These are phyloP conservation scores for Amphipoea lucens DNA, from an alignment of 2,888 invertebrate species.

Conservation along the genomic window DNA sequence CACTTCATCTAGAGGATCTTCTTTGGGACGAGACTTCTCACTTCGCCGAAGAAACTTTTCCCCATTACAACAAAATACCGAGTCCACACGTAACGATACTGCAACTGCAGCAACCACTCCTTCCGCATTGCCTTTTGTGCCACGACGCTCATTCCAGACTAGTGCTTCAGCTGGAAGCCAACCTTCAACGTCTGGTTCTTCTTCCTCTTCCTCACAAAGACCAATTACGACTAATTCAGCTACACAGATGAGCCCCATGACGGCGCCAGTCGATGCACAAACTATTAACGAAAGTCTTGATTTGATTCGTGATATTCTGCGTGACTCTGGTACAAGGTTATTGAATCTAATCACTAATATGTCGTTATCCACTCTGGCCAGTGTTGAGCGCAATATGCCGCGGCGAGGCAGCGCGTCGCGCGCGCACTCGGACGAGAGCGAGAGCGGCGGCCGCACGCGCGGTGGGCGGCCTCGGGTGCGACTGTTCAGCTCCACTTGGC, in stretches of 20 bases:
- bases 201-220: conserved; percentile 67
- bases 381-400: conserved; percentile 76
- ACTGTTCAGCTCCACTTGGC: conserved; percentile 74
- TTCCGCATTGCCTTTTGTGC: conserved; percentile 50
- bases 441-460: conserved; percentile 65
- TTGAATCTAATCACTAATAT: conserved; percentile 87
- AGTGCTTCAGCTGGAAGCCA: conserved; percentile 59
- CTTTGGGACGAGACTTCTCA: conserved; percentile 69
- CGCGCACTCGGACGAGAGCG: conserved; percentile 78
- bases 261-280: conserved; percentile 81
- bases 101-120: conserved; percentile 48
- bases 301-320: conserved; percentile 85
- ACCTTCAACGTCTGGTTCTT: conserved; percentile 69
- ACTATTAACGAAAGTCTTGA: conserved; percentile 87
- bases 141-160: conserved; percentile 59
- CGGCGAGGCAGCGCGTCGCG: conserved; percentile 70
- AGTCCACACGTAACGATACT: conserved; percentile 51
- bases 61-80: conserved; percentile 63
- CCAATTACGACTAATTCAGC: conserved; percentile 79
- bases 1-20: conserved; percentile 77
- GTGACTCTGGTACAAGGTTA: conserved; percentile 86
- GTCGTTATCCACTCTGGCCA: conserved; percentile 84
- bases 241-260: conserved; percentile 79
- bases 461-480: conserved; percentile 72
- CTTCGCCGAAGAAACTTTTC: conserved; percentile 74